Conservation (phyloP, 2,797 vertebrate genomes). For the Clangula hyemalis region DNA sequence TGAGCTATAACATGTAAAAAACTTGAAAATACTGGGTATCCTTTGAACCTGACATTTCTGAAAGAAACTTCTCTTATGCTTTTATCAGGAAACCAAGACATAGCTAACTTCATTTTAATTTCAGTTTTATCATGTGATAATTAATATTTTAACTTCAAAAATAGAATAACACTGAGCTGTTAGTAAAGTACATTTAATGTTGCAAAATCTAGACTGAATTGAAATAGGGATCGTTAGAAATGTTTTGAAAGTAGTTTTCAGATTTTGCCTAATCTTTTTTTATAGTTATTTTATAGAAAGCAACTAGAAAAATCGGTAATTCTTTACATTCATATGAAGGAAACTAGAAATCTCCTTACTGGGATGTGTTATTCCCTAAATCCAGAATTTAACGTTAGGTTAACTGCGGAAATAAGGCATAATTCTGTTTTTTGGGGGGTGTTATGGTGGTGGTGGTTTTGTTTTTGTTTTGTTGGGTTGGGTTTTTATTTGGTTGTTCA, state of each 20-base stretch:
- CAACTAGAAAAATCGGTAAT: not conserved
- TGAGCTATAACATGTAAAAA: slow-evolving; percentile 59
- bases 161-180: slow-evolving; percentile 35
- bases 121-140: slow-evolving; percentile 42
- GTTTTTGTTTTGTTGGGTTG: not conserved
- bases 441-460: not conserved
- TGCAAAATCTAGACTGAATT: not conserved
- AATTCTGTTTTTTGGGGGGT: not conserved
- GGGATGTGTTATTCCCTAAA: not conserved
- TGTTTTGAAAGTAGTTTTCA: not conserved
- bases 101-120: not conserved
- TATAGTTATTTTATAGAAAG: not conserved
- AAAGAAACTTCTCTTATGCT: not conserved
- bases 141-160: slow-evolving; percentile 48
- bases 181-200: slow-evolving; percentile 2
- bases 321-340: not conserved
- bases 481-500: no score
- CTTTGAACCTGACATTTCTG: not conserved
- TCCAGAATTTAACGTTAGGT: not conserved
- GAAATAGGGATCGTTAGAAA: not conserved
- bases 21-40: slow-evolving; percentile 22
- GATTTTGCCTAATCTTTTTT: not conserved
- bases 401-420: not conserved
- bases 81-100: not conserved
- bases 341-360: not conserved